Conservation (phyloP, 1,140 invertebrate genomes). For the Cherax destructor region DNA sequence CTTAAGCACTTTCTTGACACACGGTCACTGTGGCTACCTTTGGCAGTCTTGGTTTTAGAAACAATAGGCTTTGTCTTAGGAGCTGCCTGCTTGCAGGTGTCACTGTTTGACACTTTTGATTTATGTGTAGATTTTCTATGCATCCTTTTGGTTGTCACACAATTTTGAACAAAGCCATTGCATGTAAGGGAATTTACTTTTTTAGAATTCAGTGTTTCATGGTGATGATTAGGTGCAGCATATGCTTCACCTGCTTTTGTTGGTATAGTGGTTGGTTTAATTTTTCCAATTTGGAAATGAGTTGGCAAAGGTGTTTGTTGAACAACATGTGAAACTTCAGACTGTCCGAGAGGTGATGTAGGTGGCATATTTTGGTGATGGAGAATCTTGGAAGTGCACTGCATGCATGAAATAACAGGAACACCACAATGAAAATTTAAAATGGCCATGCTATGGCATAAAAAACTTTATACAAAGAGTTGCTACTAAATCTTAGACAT, state of each 20-base stretch:
- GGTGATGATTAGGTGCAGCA: background rate
- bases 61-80: background rate
- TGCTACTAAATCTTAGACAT: no score
- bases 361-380: background rate
- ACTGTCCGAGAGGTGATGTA: no score
- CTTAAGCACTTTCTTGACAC: background rate
- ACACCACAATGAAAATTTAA: background rate
- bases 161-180: background rate
- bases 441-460: background rate
- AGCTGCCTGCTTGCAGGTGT: background rate
- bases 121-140: background rate
- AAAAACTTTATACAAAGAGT: no score
- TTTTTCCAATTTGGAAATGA: background rate
- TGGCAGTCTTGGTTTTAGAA: background rate
- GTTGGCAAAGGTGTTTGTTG: background rate
- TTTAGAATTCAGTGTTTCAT: background rate
- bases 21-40: background rate
- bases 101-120: background rate
- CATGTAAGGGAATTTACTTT: background rate
- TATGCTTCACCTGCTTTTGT: background rate
- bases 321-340: background rate
- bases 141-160: background rate
- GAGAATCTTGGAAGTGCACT: slow-evolving; percentile 8
- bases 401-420: slow-evolving; percentile 4
- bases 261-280: background rate